A percentile compares a stretch with the other conserved stretches of the same genome.
Evolutionary conservation across 2,888 invertebrate species (phyloP).

Genomic region (Keiferia lycopersicella): DNA sequence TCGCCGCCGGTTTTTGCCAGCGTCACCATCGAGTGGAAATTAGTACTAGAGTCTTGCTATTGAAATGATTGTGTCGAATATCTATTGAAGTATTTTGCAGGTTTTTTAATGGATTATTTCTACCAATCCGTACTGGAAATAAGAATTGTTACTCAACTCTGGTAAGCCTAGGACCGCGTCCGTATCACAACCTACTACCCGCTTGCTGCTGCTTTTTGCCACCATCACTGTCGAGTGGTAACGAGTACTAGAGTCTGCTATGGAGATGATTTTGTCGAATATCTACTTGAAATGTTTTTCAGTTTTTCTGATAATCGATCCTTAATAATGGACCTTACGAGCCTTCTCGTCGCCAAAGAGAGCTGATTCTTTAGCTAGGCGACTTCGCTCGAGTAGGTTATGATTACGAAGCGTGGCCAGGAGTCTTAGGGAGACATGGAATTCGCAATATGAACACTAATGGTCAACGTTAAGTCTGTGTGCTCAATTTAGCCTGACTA

Average conservation of each 20-base stretch:
- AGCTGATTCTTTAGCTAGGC: no score
- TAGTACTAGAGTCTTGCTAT: not conserved
- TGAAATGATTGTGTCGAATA: not conserved
- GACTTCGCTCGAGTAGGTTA: no score
- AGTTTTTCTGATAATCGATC: no score
- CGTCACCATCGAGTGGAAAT: constrained; percentile 1
- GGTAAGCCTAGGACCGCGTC: constrained; percentile 26
- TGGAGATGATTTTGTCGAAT: not conserved
- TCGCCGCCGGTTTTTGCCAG: constrained; percentile 7
- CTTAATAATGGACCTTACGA: no score
- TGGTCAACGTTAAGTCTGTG: no score
- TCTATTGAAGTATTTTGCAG: not conserved
- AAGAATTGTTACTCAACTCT: constrained; percentile 24
- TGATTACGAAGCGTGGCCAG: no score
- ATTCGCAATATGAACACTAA: no score
- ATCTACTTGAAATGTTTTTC: not conserved
- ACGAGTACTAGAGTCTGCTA: not conserved
- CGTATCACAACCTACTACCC: not conserved
- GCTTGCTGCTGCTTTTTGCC: constrained; percentile 4
- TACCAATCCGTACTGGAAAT: no score
- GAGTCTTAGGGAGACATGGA: no score
- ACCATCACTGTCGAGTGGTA: not conserved
- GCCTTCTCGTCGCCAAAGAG: no score
- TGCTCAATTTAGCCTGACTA: no score
- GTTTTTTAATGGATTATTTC: no score